Percentiles rank a stretch among this genome's conserved stretches.
phyloP scores from a whole-genome alignment of 2,797 vertebrate genomes.

The Gouania willdenowi region DNA sequence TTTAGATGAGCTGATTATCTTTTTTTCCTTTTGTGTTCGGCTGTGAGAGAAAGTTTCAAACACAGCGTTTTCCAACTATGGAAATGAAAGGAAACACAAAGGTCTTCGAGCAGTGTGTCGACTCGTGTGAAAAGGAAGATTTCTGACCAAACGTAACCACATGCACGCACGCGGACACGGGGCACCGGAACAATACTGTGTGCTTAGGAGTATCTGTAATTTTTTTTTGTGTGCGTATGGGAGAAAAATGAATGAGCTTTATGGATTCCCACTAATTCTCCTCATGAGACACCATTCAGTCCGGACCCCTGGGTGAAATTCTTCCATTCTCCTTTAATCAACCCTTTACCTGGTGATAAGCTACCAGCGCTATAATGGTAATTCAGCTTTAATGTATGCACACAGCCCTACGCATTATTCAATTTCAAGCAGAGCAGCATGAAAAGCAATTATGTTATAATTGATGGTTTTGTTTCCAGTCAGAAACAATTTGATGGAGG shows the following conservation, averaged over 20 bases:
- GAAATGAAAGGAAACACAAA: slow-evolving; percentile 46
- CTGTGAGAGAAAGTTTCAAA: slow-evolving; percentile 43
- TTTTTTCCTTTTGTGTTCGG: background rate
- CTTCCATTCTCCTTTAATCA: slow-evolving; percentile 45
- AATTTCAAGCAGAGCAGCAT: slow-evolving; percentile 11
- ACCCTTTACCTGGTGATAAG: slow-evolving; percentile 40
- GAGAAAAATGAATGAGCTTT: slow-evolving; percentile 17
- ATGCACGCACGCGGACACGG: background rate
- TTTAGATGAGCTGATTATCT: background rate
- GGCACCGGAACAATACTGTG: background rate
- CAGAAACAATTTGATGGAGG: slow-evolving; percentile 15
- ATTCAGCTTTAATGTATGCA: slow-evolving; percentile 32
- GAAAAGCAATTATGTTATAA: slow-evolving; percentile 25
- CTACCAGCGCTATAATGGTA: slow-evolving; percentile 9
- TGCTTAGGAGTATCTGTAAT: background rate
- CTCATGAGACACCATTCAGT: slow-evolving; percentile 28
- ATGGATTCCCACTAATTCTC: slow-evolving; percentile 19
- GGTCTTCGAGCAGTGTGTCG: slow-evolving; percentile 29
- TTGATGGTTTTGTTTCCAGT: slow-evolving; percentile 20
- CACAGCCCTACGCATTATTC: slow-evolving; percentile 6
- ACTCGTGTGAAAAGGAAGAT: slow-evolving; percentile 26
- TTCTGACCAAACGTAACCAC: slow-evolving; percentile 14
- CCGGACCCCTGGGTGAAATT: slow-evolving; percentile 30
- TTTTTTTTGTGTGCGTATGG: background rate
- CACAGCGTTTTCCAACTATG: slow-evolving; percentile 52